Evolutionary conservation across 2,113 vertebrate genomes (phyloP).

Genomic region (Pithys albifrons): DNA sequence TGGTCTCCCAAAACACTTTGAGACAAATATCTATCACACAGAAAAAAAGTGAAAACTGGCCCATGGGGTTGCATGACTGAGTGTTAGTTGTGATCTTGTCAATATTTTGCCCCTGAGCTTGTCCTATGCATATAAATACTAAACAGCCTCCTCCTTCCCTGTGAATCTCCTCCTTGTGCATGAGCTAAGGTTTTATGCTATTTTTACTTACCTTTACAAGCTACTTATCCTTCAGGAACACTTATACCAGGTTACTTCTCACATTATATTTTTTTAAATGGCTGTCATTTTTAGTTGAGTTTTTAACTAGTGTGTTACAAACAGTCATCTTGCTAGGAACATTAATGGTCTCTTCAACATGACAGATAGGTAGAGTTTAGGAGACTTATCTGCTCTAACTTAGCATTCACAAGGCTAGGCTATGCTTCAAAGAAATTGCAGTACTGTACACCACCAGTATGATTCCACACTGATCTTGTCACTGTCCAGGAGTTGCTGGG

Average conservation of each 20-base stretch:
- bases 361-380: not conserved
- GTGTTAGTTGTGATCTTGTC: not conserved
- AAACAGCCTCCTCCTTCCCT: not conserved
- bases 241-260: not conserved
- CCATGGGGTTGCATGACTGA: rapidly evolving
- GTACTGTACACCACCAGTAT: not conserved
- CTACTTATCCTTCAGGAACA: not conserved
- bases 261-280: not conserved
- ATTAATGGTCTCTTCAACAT: not conserved
- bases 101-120: not conserved
- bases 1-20: not conserved
- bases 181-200: not conserved
- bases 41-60: not conserved
- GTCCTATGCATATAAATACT: not conserved
- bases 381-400: not conserved
- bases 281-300: not conserved
- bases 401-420: not conserved
- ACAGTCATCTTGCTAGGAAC: not conserved
- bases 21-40: not conserved
- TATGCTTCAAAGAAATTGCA: not conserved
- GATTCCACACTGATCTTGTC: not conserved
- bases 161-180: not conserved
- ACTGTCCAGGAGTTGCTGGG: not conserved
- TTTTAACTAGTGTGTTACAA: not conserved
- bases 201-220: not conserved